phyloP scores from a whole-genome alignment of 2,797 vertebrate genomes.

The Carapus acus region DNA sequence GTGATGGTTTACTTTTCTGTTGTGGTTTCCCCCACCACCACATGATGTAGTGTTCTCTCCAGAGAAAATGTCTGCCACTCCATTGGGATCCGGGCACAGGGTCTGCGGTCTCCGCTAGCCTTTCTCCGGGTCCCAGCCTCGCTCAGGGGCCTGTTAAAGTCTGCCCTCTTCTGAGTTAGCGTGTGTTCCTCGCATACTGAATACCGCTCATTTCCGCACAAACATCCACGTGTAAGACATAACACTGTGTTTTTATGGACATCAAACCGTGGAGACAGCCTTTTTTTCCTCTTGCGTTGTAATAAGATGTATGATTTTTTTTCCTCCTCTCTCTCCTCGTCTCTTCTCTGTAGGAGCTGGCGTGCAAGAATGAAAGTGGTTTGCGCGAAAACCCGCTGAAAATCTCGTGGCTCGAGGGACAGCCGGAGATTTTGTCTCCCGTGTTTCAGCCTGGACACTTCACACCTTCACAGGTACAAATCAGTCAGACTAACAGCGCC shows the following conservation, averaged over 20 bases:
- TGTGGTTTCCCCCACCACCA: slow-evolving; percentile 46
- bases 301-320: slow-evolving; percentile 20
- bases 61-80: slow-evolving; percentile 49
- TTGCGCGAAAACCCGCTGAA: slow-evolving; percentile 84
- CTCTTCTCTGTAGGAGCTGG: slow-evolving; percentile 83
- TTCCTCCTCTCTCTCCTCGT: too few relatives aligned
- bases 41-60: slow-evolving; percentile 53
- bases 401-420: slow-evolving; percentile 89
- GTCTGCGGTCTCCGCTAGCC: slow-evolving; percentile 43
- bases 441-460: slow-evolving; percentile 51
- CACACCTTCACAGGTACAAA: slow-evolving; percentile 72
- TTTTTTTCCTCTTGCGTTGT: not conserved
- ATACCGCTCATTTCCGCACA: slow-evolving; percentile 11
- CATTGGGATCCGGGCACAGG: slow-evolving; percentile 38
- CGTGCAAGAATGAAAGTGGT: slow-evolving; percentile 86
- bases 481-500: not conserved
- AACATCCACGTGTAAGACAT: slow-evolving; percentile 9
- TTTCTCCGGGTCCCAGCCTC: slow-evolving; percentile 28
- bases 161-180: slow-evolving; percentile 29
- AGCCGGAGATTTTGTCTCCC: slow-evolving; percentile 62
- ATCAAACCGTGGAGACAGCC: not conserved
- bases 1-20: slow-evolving; percentile 44
- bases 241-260: too few relatives aligned
- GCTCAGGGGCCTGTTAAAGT: slow-evolving; percentile 31
- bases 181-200: slow-evolving; percentile 30